phyloP scores from a whole-genome alignment of 2,113 vertebrate species.

The Mormoops blainvillei region DNA sequence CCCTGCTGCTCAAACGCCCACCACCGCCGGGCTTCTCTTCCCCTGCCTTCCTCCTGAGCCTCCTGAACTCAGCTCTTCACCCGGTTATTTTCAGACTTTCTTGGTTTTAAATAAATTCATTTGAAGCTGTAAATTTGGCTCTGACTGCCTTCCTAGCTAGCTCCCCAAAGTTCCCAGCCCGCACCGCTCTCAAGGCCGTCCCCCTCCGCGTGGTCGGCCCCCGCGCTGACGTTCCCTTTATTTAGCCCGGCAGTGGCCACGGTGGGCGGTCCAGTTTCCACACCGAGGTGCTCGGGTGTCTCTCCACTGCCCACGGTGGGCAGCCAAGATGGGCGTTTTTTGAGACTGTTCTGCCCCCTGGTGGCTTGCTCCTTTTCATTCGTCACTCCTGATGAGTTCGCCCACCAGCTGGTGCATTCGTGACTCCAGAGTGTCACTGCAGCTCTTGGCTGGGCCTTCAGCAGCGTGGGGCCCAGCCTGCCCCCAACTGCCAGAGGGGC shows the following conservation, averaged over 20 bases:
- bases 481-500: rapidly evolving
- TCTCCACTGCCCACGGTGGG: neutral
- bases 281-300: neutral
- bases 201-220: neutral
- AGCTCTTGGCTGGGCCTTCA: neutral
- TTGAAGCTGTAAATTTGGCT: neutral
- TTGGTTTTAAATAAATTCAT: neutral
- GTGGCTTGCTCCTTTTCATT: neutral
- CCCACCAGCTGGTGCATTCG: neutral
- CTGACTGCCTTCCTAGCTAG: neutral
- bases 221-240: too few species aligned
- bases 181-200: neutral
- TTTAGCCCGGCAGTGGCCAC: too few species aligned
- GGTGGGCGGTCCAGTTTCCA: neutral
- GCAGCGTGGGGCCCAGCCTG: neutral
- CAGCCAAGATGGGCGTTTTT: neutral
- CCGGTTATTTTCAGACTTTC: neutral
- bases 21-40: neutral
- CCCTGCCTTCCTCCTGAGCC: neutral
- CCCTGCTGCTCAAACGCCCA: neutral
- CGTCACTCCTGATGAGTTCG: neutral
- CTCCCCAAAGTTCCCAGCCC: neutral
- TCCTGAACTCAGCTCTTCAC: neutral
- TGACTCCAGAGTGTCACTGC: neutral
- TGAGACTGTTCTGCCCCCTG: neutral